Evolutionary conservation across 2,888 invertebrate species (phyloP), one percentile per base, ranked within the genome.

Genomic region (Tanypteryx hageni): DNA sequence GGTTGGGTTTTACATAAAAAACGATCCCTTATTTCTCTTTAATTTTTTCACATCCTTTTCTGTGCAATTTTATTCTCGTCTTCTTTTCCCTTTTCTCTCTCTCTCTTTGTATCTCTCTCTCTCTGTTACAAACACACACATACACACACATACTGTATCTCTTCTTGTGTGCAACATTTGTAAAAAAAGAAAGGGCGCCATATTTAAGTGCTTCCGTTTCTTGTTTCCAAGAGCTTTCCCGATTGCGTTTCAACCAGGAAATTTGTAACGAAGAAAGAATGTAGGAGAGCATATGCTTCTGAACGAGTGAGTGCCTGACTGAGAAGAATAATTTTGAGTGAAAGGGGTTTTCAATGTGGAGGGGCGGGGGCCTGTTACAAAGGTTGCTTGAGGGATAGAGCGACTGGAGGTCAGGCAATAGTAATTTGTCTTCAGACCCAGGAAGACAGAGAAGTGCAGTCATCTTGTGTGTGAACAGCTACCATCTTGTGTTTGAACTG

Each of bases 131-230:
- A 44, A 44, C 44, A 44, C 44, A 3, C 44, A 44, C 44, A 44
- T 22, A 76, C 76, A 76, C 76, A 76, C 76, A 13, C 22, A 13
- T 22, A 13, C n/a, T 22, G 76, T 76, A 44, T 44, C 44, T 44
- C 44, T 44, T 44, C 44, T 44, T 44, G 44, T 1, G 44, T 5
- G 44, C 44, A 44, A 44, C 44, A 44, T 44, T 44, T 44, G 44
- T 5, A 44, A 44, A 44, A 44, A 44, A 44, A 44, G 44, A 44
- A 44, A 27, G 56, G 83, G 14, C n/a, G 83, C 83, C 83, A 83
- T 56, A 10, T 57, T 83, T 61, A 86, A 86, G 86, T 86, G 86
- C 86, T 86, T 86, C 86, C 86, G 86, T 61, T 86, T 61, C 86
- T 61, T 86, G 86, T 64, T 61, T 68, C 89, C 44, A 31, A 68